These are phyloP conservation scores for Poecilus cupreus DNA, from an alignment of 2,888 invertebrate species.

Conservation along the genomic window DNA sequence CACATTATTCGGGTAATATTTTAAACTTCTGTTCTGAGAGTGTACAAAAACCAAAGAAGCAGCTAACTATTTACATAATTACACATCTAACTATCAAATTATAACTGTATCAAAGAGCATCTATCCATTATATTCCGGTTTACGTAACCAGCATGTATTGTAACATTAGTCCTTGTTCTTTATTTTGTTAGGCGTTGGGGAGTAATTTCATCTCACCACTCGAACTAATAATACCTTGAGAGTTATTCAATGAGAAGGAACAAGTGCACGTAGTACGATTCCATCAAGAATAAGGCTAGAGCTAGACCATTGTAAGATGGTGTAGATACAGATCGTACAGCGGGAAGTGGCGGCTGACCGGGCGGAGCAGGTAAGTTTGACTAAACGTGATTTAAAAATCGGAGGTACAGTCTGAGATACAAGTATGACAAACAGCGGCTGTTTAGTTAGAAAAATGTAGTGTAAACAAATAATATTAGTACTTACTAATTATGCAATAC, in stretches of 20 bases:
- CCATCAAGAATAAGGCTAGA: not conserved
- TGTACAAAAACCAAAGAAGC: not conserved
- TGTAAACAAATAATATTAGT: no score
- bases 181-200: not conserved
- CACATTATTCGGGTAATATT: not conserved
- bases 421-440: no score
- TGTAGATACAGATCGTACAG: no score
- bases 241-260: not conserved
- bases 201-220: not conserved
- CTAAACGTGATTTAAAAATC: no score
- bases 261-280: not conserved
- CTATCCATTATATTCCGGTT: not conserved
- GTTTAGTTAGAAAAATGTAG: no score
- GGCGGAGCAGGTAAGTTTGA: no score
- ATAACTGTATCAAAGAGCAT: conserved; percentile 7
- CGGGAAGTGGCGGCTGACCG: no score
- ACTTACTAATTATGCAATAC: no score
- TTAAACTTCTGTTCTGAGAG: not conserved
- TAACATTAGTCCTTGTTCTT: not conserved
- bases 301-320: no score
- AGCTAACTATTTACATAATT: conserved; percentile 1
- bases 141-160: not conserved
- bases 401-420: no score
- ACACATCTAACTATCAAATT: not conserved
- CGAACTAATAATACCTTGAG: not conserved